Evolutionary conservation across 2,888 invertebrate genomes (phyloP), one percentile per base, ranked within the genome.

Genomic region (Melinaea marsaeus): DNA sequence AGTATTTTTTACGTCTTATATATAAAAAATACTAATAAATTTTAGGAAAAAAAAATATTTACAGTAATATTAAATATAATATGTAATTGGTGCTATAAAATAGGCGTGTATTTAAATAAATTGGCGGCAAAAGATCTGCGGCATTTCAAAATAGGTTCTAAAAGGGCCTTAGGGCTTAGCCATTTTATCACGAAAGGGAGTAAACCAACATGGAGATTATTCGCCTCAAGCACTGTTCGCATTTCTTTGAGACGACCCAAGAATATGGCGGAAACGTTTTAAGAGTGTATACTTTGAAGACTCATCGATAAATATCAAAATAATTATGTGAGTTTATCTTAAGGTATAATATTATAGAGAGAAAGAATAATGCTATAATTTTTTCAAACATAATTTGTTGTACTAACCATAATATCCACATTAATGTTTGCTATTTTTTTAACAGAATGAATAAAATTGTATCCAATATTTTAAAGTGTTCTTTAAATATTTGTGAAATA

Each of bases 191-290:
- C 63, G 64, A 73, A 74, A 71, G 66, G 69, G 75, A 73, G 72
- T 70, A 71, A 72, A 69, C 73, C 72, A 76, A 78, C 78, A 75
- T 62, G 69, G 60, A 77, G 78, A 78, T 77, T 75, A 74, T 74
- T 69, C 69, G 75, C 78, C 74, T 55, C 67, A 66, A 74, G 76
- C 73, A 61, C 64, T 72, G 70, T 71, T 71, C 70, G 72, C 70
- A 65, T 72, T 70, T 66, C 73, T 75, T 74, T 74, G 73, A 74
- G 60, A 61, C 57, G 48, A 55, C 37, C 60, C 35, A 56, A 61
- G 55, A 56, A 58, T 32, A 57, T 46, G 45, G 57, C 61, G 47
- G 58, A 55, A 33, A 35, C 58, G 35, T 64, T 61, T 55, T 55
- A 61, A 55, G 55, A 61, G 58, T 58, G 48, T 33, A 61, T 61